Evolutionary conservation across 2,888 invertebrate genomes (phyloP).

Genomic region (Homarus gammarus): DNA sequence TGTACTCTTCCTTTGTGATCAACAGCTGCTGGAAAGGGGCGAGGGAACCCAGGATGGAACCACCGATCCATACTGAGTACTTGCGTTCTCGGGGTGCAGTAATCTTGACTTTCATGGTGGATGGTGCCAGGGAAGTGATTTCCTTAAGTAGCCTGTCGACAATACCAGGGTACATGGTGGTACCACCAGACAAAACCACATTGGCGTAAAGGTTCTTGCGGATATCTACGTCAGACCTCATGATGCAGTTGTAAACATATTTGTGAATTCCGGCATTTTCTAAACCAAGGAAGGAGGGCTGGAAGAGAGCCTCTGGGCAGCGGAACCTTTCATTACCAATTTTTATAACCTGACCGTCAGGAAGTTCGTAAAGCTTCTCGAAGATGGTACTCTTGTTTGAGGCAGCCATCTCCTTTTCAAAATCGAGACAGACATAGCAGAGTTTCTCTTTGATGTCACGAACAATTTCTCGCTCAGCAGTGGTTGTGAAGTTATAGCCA

Average conservation of each 20-base stretch:
- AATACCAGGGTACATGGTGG: slow-evolving; percentile 97
- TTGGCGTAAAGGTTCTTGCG: slow-evolving; percentile 77
- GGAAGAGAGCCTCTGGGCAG: slow-evolving; percentile 62
- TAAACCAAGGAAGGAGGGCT: slow-evolving; percentile 65
- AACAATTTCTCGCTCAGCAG: slow-evolving; percentile 73
- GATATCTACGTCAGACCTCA: slow-evolving; percentile 59
- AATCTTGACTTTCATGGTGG: slow-evolving; percentile 85
- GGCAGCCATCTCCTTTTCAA: slow-evolving; percentile 95
- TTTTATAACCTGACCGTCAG: slow-evolving; percentile 67
- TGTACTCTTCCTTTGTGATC: slow-evolving; percentile 98
- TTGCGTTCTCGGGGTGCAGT: slow-evolving; percentile 97
- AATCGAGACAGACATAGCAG: slow-evolving; percentile 81
- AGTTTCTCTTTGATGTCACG: slow-evolving; percentile 75
- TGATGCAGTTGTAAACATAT: slow-evolving; percentile 78
- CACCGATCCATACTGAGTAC: slow-evolving; percentile 99
- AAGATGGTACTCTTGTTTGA: slow-evolving; percentile 83
- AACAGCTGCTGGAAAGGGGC: slow-evolving; percentile 96
- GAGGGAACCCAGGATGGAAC: slow-evolving; percentile 95
- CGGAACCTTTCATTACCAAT: slow-evolving; percentile 66
- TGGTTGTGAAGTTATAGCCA: slow-evolving; percentile 73
- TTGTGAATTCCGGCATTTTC: slow-evolving; percentile 77
- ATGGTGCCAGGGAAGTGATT: slow-evolving; percentile 89
- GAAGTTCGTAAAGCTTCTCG: slow-evolving; percentile 63
- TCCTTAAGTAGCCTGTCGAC: slow-evolving; percentile 99
- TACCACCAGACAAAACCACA: slow-evolving; percentile 84